Percentiles rank a stretch among this genome's conserved stretches.
These are phyloP conservation scores for Hoplodrina ambigua DNA, from an alignment of 2,888 invertebrate species.

Conservation along the genomic window DNA sequence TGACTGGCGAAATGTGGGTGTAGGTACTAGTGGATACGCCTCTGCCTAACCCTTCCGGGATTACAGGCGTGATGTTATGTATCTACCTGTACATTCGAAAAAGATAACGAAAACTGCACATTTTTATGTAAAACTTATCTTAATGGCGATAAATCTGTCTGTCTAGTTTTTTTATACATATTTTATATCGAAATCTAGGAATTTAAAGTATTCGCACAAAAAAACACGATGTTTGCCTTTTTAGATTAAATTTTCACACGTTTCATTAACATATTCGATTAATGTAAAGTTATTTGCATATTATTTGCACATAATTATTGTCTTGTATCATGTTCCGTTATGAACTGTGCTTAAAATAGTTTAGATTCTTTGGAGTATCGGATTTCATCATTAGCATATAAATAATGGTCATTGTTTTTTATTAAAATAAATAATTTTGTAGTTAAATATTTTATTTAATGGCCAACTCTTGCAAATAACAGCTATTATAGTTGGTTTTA, in stretches of 20 bases:
- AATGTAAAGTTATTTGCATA: conserved; percentile 40
- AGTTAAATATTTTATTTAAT: background rate
- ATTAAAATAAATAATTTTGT: background rate
- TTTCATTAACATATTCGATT: conserved; percentile 36
- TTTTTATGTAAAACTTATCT: background rate
- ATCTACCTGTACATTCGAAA: background rate
- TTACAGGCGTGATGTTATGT: no score
- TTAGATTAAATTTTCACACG: conserved; percentile 23
- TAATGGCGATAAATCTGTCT: conserved; percentile 8
- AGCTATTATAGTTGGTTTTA: background rate
- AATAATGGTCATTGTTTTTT: background rate
- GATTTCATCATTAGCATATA: conserved; percentile 2
- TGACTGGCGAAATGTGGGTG: no score
- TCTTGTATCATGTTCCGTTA: conserved; percentile 36
- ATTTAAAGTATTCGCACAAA: conserved; percentile 24
- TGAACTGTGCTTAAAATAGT: conserved; percentile 37
- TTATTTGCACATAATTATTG: conserved; percentile 43
- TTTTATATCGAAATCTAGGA: conserved; percentile 23
- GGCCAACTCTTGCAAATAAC: background rate
- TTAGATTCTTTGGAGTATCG: conserved; percentile 16
- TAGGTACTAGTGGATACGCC: no score
- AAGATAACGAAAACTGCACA: background rate
- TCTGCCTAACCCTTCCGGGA: no score
- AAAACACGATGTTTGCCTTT: conserved; percentile 6
- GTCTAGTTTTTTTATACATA: conserved; percentile 17